Conservation (phyloP, 2,888 invertebrate species). For the Stenichneumon culpator region DNA sequence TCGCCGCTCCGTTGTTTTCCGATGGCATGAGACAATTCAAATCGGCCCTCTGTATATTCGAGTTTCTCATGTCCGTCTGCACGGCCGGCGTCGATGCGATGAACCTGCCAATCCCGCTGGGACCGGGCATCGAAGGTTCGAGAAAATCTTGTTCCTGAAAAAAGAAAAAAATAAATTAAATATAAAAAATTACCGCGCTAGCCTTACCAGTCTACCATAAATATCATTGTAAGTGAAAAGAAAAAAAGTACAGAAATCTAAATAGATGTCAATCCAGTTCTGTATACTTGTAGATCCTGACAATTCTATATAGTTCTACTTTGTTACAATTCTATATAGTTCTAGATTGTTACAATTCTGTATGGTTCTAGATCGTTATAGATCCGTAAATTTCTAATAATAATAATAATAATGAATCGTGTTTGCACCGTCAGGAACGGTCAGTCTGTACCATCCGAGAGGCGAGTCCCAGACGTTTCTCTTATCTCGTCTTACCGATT, state of each 20-base stretch:
- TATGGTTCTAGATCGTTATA: no score
- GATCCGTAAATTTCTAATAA: background rate
- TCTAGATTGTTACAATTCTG: no score
- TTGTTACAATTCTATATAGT: no score
- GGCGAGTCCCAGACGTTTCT: background rate
- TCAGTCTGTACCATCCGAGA: no score
- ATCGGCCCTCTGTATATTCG: constrained; percentile 74
- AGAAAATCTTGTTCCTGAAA: constrained; percentile 79
- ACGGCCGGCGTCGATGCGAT: constrained; percentile 83
- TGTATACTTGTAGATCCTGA: no score
- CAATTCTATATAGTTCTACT: no score
- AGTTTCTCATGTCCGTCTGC: constrained; percentile 72
- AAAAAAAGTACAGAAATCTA: background rate
- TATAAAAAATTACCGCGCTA: background rate
- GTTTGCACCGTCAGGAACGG: no score
- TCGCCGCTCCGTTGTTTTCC: constrained; percentile 78
- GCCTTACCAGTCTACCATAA: background rate
- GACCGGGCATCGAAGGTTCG: constrained; percentile 77
- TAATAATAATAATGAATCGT: background rate
- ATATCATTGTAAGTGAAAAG: background rate
- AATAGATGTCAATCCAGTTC: background rate
- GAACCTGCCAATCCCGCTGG: constrained; percentile 75
- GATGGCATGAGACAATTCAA: constrained; percentile 75
- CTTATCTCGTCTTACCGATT: constrained; percentile 72
- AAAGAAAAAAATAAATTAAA: background rate